These are phyloP conservation scores for Argyresthia albistria DNA, from an alignment of 2,888 invertebrate species.

Conservation along the genomic window DNA sequence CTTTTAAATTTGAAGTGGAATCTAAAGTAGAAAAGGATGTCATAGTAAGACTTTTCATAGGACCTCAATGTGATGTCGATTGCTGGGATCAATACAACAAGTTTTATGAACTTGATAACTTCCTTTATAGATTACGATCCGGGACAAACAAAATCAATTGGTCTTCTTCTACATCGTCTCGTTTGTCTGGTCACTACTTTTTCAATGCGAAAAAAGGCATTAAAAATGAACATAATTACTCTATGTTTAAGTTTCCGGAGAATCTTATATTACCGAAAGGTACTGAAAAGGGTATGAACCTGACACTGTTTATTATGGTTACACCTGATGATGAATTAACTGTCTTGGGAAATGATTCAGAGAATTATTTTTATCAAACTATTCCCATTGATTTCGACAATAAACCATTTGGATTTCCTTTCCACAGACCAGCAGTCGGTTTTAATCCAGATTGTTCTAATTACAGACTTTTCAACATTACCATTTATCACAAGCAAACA, in stretches of 20 bases:
- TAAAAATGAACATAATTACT: constrained; percentile 25
- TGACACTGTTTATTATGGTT: constrained; percentile 50
- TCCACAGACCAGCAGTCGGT: constrained; percentile 34
- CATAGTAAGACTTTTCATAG: constrained; percentile 44
- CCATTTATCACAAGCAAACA: constrained; percentile 38
- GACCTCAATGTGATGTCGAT: constrained; percentile 34
- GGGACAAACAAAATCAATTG: constrained; percentile 42
- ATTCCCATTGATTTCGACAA: constrained; percentile 29
- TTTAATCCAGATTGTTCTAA: constrained; percentile 28
- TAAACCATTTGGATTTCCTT: constrained; percentile 56
- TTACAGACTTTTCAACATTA: constrained; percentile 47
- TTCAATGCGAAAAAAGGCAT: constrained; percentile 23
- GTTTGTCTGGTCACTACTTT: constrained; percentile 27
- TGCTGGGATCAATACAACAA: constrained; percentile 37
- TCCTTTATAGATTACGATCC: constrained; percentile 24
- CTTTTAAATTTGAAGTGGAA: constrained; percentile 35
- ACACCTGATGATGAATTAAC: constrained; percentile 26
- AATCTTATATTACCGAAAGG: constrained; percentile 50
- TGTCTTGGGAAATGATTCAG: constrained; percentile 17
- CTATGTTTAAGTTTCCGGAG: constrained; percentile 47
- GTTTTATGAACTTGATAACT: constrained; percentile 49
- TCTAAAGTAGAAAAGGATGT: constrained; percentile 26
- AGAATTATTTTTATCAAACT: constrained; percentile 16
- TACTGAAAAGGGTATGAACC: constrained; percentile 35
- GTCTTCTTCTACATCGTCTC: constrained; percentile 31